These are phyloP conservation scores for Baryphthengus martii DNA, from an alignment of 2,113 vertebrate species.

Conservation along the genomic window DNA sequence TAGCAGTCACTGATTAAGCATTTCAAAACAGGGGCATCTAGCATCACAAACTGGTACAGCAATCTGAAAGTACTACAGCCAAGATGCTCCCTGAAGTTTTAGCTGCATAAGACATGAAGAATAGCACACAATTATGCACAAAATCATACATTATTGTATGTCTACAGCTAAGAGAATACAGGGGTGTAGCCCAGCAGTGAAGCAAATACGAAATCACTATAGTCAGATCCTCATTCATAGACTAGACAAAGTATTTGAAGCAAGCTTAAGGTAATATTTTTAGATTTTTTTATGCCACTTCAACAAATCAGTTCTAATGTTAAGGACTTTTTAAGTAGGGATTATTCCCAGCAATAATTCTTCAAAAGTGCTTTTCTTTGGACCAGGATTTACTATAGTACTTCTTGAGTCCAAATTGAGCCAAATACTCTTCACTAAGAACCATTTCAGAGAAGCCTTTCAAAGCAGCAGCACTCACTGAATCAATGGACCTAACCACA, in stretches of 20 bases:
- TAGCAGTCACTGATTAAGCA: background rate
- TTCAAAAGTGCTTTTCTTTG: background rate
- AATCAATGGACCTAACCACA: background rate
- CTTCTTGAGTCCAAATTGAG: background rate
- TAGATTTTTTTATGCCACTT: background rate
- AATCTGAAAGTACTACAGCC: background rate
- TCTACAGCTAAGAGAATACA: background rate
- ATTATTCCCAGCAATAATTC: background rate
- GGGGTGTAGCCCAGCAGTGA: background rate
- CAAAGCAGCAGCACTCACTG: background rate
- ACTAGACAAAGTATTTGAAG: background rate
- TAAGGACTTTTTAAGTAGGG: background rate
- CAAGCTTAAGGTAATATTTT: background rate
- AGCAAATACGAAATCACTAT: background rate
- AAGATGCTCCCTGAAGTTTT: background rate
- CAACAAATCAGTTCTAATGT: background rate
- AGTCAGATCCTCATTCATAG: background rate
- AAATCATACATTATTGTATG: background rate
- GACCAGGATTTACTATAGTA: background rate
- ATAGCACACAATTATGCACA: background rate
- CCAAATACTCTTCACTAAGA: background rate
- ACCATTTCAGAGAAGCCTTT: background rate
- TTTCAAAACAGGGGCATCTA: background rate
- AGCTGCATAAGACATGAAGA: background rate
- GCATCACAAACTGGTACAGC: background rate